Evolutionary conservation across 2,888 invertebrate species (phyloP), one percentile per base, ranked within the genome.

Genomic region (Toxonevra muliebris): DNA sequence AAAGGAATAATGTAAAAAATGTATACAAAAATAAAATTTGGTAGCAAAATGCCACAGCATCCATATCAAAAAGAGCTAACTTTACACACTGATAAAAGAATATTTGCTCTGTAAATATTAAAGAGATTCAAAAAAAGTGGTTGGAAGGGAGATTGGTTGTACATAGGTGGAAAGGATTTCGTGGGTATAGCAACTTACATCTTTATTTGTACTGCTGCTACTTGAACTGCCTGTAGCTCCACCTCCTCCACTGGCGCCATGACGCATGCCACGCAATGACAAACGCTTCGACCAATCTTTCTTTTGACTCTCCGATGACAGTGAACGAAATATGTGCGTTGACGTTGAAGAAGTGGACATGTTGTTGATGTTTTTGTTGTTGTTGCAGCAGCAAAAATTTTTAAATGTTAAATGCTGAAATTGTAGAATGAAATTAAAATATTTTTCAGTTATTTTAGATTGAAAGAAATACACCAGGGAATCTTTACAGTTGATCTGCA

Each of bases 241-340:
- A 74, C 88, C 88, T 68, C 69, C 59, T 4, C 66, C 72, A 1
- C 71, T 70, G 41, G 87, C 89, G 40, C 79, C 82, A 55, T 91
- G 88, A 69, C 90, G 89, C 79, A 91, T 90, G 76, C 91, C 92
- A 71, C 92, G 88, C 61, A 92, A 87, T 73, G 92, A 92, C 73
- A 92, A 88, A 73, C 92, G 87, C 85, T 90, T 90, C 83, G 90
- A 91, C 92, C 92, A 92, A 77, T 92, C 91, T 67, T 90, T 87
- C 75, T 89, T 87, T 75, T 89, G 86, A 69, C 88, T 87, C 77
- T 92, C 92, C 69, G 89, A 89, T 75, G 90, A 91, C 77, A 89
- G 87, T 50, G 91, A 91, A 58, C 90, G 87, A 80, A 90, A 88
- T 86, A 91, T 90, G 69, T 82, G 82, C 65, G 80, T 72, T 48